Conservation (phyloP, 2,113 vertebrate species). For the Hyperopisus bebe region DNA sequence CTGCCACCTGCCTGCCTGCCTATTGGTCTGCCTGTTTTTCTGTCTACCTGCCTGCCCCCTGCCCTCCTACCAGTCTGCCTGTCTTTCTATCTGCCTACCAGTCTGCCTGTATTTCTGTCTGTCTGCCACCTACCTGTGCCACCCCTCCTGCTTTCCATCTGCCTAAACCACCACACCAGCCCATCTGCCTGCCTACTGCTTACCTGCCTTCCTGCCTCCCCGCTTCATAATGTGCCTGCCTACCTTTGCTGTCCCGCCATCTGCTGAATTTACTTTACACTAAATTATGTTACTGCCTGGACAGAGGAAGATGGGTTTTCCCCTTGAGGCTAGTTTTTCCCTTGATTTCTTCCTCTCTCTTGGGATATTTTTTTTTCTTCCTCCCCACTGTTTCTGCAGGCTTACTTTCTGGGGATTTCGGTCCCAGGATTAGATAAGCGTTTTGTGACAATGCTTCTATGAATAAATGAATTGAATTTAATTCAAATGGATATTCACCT, state of each 20-base stretch:
- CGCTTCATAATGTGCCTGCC: not conserved
- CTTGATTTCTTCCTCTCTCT: not conserved
- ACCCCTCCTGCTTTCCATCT: too few relatives aligned
- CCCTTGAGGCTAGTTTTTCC: not conserved
- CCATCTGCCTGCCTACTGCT: not conserved
- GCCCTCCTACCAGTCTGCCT: too few relatives aligned
- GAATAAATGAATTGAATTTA: not conserved
- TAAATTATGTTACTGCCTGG: not conserved
- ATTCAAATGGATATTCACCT: constrained; percentile 1
- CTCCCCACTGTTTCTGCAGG: not conserved
- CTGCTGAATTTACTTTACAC: not conserved
- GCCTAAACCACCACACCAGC: too few relatives aligned
- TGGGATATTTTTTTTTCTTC: not conserved
- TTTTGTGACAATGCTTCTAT: not conserved
- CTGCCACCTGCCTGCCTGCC: too few relatives aligned
- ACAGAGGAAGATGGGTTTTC: not conserved
- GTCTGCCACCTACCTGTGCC: too few relatives aligned
- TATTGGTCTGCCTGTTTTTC: too few relatives aligned
- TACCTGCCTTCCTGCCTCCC: not conserved
- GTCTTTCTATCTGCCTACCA: too few relatives aligned
- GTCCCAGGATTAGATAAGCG: not conserved
- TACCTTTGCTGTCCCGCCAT: not conserved
- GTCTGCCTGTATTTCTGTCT: too few relatives aligned
- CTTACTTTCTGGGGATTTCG: not conserved
- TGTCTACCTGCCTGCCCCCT: too few relatives aligned